Base-by-base conservation (phyloP, 2,113 vertebrate species). In the Sclerurus mexicanus region DNA sequence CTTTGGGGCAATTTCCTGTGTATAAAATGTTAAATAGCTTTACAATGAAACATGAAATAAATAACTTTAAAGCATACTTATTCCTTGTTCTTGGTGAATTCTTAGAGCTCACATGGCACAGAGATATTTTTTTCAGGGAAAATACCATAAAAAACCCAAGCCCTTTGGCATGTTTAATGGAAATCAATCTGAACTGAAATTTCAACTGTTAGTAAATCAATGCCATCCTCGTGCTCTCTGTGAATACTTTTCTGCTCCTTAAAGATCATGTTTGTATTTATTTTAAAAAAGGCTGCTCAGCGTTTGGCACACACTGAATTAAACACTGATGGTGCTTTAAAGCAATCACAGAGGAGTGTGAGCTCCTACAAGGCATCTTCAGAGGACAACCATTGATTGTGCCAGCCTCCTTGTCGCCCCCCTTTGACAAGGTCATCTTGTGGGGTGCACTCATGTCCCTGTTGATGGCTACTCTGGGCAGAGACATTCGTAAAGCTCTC, bases 131-230 rank as follows among this genome's bases (percentile, higher is more conserved):
- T 95, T 94, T 89, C 66, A 92, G 64, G 40, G 49, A 73, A 84
- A 50, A 87, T 71, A 4, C 1, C 39, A 37, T 71, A 62, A 78
- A 62, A 2, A 60, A 8, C 8, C 40, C 80, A 63, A 77, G 71
- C 69, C 37, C 59, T 47, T 95, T 96, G 95, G 91, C 89, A 92
- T 81, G 78, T 90, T 95, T 83, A 31, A 90, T 93, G 92, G 93
- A 97, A 96, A 96, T 94, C 55, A 64, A 85, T 90, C 80, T 78
- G 60, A 96, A 94, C 21, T 93, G 94, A 85, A 96, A 93, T 89
- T 95, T 95, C 73, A 85, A 35, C 96, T 94, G 82, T 71, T 87
- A 76, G 89, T 92, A 96, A 96, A 95, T 97, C 93, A 91, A 96
- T 96, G 92, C 96, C 96, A 95, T 97, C 63, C 93, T 85, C 25